Evolutionary conservation across 2,888 invertebrate species (phyloP), one percentile per base, ranked within the genome.

Genomic region (Salpingus planirostris): DNA sequence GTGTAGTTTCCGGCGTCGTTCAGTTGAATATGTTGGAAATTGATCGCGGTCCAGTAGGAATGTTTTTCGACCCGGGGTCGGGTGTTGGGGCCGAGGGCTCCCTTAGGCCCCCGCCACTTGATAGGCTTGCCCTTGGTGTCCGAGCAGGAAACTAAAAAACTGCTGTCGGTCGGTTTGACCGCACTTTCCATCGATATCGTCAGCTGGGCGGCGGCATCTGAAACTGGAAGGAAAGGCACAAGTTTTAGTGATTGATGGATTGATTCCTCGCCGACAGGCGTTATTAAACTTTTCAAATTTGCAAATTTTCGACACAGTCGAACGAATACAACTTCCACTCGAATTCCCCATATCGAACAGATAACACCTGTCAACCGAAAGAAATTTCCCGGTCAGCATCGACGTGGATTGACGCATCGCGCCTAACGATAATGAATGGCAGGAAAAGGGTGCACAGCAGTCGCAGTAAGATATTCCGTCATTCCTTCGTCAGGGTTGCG

Each of bases 1-100:
- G 67, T 66, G 59, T 74, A 76, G 46, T 67, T 68, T 38, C 75
- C 76, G 38, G 67, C 65, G 55, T 75, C 74, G 34, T 68, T 67
- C 40, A 68, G 60, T 18, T 67, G 66, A 36, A 73, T 68, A 45
- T 67, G 67, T 51, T 64, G 65, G 54, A 75, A 60, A 14, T 47
- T 35, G 21, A 60, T 40, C n/a, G 52, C 42, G 8, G 54, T 55
- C 13, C 58, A 56, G 15, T 49, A 49, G 14, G 52, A 46, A n/a
- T 46, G 44, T 12, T 40, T 44, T 22, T 46, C 46, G 7, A 55
- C 55, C 15, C 38, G 38, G 2, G 56, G 56, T 23, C 52, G 45
- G 5, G 52, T 54, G 33, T 50, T 48, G 11, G 38, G 38, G 25
- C 49, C 49, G 3, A 57, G 40, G 8, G 42, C 24, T 15, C 43